Percentiles rank a stretch among this genome's conserved stretches.
These are phyloP conservation scores for Podarcis lilfordi DNA, from an alignment of 2,797 vertebrate species.

Conservation along the genomic window DNA sequence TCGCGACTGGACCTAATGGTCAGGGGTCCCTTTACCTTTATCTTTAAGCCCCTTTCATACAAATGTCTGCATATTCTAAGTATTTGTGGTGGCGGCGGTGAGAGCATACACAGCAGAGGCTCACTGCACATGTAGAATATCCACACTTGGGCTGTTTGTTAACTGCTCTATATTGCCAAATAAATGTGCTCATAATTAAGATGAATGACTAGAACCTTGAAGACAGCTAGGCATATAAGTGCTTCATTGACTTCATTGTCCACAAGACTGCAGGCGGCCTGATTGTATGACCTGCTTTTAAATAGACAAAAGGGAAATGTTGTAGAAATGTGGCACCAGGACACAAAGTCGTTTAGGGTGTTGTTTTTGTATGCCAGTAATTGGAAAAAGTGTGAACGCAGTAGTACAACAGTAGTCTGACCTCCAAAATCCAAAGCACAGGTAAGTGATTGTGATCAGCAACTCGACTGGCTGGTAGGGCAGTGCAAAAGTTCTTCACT, in stretches of 20 bases:
- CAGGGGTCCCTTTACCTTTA: too few species aligned
- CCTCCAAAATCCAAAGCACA: too few species aligned
- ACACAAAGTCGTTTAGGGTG: background rate
- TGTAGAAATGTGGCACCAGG: too few species aligned
- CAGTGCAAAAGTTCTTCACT: slow-evolving; percentile 67
- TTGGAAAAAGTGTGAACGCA: background rate
- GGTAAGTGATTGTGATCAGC: too few species aligned
- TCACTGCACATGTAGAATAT: background rate
- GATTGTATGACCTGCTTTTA: background rate
- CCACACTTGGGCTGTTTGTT: background rate
- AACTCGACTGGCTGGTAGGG: too few species aligned
- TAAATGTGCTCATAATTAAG: background rate
- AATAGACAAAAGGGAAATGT: background rate
- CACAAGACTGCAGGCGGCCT: background rate
- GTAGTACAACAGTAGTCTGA: background rate
- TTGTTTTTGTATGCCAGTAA: background rate
- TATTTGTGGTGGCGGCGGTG: background rate
- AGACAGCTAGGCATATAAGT: background rate
- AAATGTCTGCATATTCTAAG: background rate
- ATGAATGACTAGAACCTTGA: background rate
- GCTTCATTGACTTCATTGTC: background rate
- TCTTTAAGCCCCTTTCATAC: background rate
- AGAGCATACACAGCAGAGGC: background rate
- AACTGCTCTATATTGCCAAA: background rate
- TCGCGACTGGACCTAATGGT: too few species aligned